These are phyloP conservation scores for Ladona fulva DNA, from an alignment of 1,140 invertebrate species.

Conservation along the genomic window DNA sequence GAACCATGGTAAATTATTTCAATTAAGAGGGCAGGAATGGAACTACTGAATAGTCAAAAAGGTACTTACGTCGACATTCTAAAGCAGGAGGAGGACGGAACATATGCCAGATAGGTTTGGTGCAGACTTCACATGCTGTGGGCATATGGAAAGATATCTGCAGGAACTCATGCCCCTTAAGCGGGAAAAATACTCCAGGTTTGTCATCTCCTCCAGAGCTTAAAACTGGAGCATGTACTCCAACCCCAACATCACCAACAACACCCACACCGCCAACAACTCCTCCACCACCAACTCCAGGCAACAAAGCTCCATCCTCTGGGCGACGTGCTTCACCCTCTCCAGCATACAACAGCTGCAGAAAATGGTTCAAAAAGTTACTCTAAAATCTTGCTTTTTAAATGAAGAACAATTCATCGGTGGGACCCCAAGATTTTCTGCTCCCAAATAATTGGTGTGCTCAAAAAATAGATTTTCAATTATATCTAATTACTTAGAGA, in stretches of 20 bases:
- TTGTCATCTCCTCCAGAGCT: conserved; percentile 52
- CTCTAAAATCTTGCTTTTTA: not conserved
- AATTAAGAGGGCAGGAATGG: too few species aligned
- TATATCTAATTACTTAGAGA: too few species aligned
- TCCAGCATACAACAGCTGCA: conserved; percentile 77
- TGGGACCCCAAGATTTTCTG: too few species aligned
- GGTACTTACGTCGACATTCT: conserved; percentile 81
- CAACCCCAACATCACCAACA: conserved; percentile 23
- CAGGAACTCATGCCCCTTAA: conserved; percentile 95
- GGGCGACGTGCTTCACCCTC: conserved; percentile 85
- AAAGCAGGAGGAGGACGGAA: conserved; percentile 91
- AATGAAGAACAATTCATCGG: not conserved
- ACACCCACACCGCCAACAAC: conserved; percentile 25
- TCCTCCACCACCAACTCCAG: conserved; percentile 28
- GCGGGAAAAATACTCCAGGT: conserved; percentile 58
- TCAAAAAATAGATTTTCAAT: too few species aligned
- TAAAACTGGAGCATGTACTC: not conserved
- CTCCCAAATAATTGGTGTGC: too few species aligned
- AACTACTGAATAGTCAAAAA: too few species aligned
- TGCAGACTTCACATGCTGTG: conserved; percentile 94
- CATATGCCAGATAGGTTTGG: conserved; percentile 94
- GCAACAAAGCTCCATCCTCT: conserved; percentile 51
- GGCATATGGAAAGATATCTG: conserved; percentile 96
- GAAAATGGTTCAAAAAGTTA: conserved; percentile 16
- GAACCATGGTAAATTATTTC: too few species aligned